Conservation (phyloP, 2,113 vertebrate genomes). For the Pachycephala philippinensis region DNA sequence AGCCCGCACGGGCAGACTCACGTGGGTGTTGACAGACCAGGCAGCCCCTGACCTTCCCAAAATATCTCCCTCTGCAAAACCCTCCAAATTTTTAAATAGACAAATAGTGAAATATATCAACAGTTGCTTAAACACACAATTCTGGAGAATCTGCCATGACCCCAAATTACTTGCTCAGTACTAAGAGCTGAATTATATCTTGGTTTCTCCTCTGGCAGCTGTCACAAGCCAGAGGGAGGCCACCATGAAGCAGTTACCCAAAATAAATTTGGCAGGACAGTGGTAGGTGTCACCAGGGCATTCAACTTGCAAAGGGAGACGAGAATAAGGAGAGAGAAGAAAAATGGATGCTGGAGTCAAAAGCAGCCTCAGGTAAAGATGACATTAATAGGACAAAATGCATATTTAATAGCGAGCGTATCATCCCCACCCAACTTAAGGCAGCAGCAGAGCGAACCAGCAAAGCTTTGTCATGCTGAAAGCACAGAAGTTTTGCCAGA, state of each 20-base stretch:
- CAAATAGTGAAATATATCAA: neutral
- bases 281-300: neutral
- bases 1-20: neutral
- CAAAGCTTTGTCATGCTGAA: neutral
- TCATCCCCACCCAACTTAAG: neutral
- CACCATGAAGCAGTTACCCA: neutral
- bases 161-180: neutral
- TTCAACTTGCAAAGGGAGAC: neutral
- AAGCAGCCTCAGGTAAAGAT: neutral
- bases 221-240: neutral
- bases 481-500: neutral
- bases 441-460: neutral
- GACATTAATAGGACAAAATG: conserved; percentile 2
- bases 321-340: neutral
- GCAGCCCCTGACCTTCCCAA: neutral
- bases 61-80: neutral
- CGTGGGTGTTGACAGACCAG: accelerated
- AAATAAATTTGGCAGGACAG: neutral
- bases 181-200: neutral
- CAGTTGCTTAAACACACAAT: neutral
- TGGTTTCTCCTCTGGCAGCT: neutral
- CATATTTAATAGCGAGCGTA: neutral
- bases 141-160: neutral
- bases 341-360: neutral
- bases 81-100: neutral